Conservation (phyloP, 2,888 invertebrate genomes). For the Drosophila paranaensis region DNA sequence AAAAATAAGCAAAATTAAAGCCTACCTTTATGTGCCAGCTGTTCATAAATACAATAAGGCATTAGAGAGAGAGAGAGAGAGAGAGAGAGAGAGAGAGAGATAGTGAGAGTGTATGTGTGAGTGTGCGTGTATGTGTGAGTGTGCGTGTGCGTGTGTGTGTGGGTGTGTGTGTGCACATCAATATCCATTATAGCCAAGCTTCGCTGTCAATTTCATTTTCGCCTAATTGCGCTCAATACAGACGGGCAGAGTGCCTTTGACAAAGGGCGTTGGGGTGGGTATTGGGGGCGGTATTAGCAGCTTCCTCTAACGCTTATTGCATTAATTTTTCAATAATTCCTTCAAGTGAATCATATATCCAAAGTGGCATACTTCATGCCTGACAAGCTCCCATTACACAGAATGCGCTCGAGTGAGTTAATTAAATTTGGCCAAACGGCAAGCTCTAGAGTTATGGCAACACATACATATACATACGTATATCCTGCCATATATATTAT, state of each 20-base stretch:
- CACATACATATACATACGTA: neutral
- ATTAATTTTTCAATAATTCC: constrained; percentile 81
- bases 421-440: constrained; percentile 71
- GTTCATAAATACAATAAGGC: constrained; percentile 43
- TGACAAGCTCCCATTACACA: constrained; percentile 80
- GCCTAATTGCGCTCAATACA: constrained; percentile 66
- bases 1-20: constrained; percentile 65
- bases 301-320: constrained; percentile 60
- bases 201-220: constrained; percentile 69
- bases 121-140: no score
- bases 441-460: constrained; percentile 11
- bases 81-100: no score
- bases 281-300: constrained; percentile 2
- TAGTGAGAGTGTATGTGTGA: no score
- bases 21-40: constrained; percentile 48
- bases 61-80: neutral
- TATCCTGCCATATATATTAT: constrained; percentile 9
- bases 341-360: constrained; percentile 66
- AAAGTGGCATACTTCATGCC: constrained; percentile 72
- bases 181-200: constrained; percentile 65
- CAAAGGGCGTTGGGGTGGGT: neutral
- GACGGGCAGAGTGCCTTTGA: neutral
- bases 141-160: neutral
- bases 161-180: constrained; percentile 48
- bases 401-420: constrained; percentile 74